Base-by-base conservation (phyloP, 2,797 vertebrate species). In the Yasuhikotakia modesta region DNA sequence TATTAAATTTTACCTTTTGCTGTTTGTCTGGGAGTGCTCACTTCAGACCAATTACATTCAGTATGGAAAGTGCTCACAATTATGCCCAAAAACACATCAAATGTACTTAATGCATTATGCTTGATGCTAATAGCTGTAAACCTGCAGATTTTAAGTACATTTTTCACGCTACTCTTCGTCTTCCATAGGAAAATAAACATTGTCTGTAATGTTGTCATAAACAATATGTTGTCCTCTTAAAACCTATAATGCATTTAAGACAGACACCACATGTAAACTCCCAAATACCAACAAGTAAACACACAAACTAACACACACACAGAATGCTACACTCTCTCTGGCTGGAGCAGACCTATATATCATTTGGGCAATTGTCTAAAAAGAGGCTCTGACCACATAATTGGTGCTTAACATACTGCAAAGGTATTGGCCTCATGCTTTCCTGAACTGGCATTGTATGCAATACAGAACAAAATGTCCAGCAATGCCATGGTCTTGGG, bases 291-390 rank as follows among this genome's bases (percentile, higher is more conserved):
- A 30, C 21, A 24, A 55, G 55, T 32, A 46, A 32, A 78, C 61
- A 43, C 65, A 45, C 22, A 50, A 39, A 11, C 43, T 63, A 21
- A 64, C 46, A 46, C 46, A 76, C 57, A 43, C 65, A 45, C 22
- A 63, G 11, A 73, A 67, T 32, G 22, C 69, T n/a, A 83, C 72
- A 12, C 8, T 67, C 32, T 60, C 30, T 79, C 73, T 83, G 81
- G 84, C 85, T 90, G 86, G 88, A 90, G 81, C 69, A 85, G 82
- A 81, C 57, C 84, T n/a, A n/a, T 85, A 89, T 86, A 82, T 89
- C 87, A 92, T 91, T 88, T 89, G 77, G 79, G 83, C 83, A 87
- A 89, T 89, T 90, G 90, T 90, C 83, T 88, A 85, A 86, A 84
- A 86, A 87, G 84, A 75, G 48, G 85, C 82, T 90, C 82, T 88